These are phyloP conservation scores for Cotesia typhae DNA, from an alignment of 1,140 invertebrate genomes.

Conservation along the genomic window DNA sequence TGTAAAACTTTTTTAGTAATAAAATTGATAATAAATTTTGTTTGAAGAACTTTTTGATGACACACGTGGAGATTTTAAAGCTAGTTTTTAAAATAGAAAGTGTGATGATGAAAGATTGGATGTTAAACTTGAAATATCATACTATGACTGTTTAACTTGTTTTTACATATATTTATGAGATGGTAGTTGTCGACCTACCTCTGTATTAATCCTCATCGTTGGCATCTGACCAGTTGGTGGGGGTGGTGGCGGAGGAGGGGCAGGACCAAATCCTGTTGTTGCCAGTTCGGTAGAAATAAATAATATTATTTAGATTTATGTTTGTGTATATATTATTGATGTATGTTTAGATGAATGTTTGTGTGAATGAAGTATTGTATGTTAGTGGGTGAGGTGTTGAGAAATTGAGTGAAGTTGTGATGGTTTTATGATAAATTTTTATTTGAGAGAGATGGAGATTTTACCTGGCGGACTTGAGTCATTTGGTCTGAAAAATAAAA, in stretches of 20 bases:
- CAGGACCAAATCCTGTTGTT: conserved; percentile 54
- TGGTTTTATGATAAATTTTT: not conserved
- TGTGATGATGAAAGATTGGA: conserved; percentile 10
- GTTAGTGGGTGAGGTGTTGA: no score
- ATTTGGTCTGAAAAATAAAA: not conserved
- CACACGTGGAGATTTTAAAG: not conserved
- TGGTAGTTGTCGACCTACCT: conserved; percentile 48
- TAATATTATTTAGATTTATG: not conserved
- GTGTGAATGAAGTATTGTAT: no score
- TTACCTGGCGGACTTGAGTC: no score
- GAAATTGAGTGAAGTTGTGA: no score
- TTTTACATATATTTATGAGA: no score
- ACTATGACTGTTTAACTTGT: not conserved
- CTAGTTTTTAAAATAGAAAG: conserved; percentile 19
- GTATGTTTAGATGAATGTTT: no score
- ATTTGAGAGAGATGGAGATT: no score
- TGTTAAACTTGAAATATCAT: conserved; percentile 32
- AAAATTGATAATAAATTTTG: no score
- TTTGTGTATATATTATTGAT: no score
- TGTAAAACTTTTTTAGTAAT: not conserved
- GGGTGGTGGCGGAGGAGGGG: conserved; percentile 64
- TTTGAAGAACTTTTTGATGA: not conserved
- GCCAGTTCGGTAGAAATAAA: conserved; percentile 1
- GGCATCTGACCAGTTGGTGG: conserved; percentile 67
- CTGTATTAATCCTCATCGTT: conserved; percentile 66